Percentiles rank a stretch among this genome's conserved stretches.
Evolutionary conservation across 2,888 invertebrate species (phyloP).

Genomic region (Celastrina argiolus): DNA sequence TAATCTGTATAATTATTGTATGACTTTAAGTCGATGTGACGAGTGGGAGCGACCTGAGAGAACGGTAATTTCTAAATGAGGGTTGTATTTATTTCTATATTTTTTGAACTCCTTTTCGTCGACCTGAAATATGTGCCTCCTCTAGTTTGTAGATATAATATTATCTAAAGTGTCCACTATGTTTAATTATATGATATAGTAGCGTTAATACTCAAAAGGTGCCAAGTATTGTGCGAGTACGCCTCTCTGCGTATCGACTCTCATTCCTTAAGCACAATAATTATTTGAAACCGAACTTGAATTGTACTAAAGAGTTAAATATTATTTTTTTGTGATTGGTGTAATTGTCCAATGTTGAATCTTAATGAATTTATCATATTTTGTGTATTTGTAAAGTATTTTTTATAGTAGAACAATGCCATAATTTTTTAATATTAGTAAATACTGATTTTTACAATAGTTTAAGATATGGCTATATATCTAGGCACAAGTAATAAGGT

Average conservation of each 20-base stretch:
- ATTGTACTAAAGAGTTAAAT: constrained; percentile 39
- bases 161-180: constrained; percentile 47
- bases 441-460: constrained; percentile 17
- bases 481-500: not conserved
- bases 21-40: constrained; percentile 24
- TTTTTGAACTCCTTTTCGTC: constrained; percentile 61
- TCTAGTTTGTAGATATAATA: constrained; percentile 51
- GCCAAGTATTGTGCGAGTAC: constrained; percentile 54
- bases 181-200: constrained; percentile 51
- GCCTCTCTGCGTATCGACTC: constrained; percentile 46
- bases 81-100: constrained; percentile 61
- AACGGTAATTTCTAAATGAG: constrained; percentile 41
- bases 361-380: constrained; percentile 51
- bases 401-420: constrained; percentile 38
- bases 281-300: constrained; percentile 50
- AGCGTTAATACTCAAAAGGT: constrained; percentile 71
- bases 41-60: constrained; percentile 32
- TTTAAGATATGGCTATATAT: constrained; percentile 10
- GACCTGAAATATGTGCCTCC: constrained; percentile 67
- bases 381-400: constrained; percentile 47
- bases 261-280: constrained; percentile 70
- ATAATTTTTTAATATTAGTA: constrained; percentile 24
- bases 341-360: constrained; percentile 48
- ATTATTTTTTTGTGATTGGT: constrained; percentile 41
- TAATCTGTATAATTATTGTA: not conserved